These are phyloP conservation scores for Cherax destructor DNA, from an alignment of 1,140 invertebrate genomes.

Conservation along the genomic window DNA sequence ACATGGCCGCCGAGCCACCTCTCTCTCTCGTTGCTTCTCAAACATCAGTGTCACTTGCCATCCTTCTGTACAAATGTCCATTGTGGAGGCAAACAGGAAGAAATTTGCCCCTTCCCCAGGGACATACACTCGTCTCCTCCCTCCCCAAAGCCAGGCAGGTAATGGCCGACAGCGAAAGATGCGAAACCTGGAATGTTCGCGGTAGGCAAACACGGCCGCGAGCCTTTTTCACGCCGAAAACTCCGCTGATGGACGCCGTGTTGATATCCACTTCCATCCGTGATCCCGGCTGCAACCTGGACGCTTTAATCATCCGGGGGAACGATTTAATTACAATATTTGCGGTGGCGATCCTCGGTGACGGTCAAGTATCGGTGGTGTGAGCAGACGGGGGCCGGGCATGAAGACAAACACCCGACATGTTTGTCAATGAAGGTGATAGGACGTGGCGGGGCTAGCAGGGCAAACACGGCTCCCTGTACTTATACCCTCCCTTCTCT, in stretches of 20 bases:
- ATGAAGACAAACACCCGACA: conserved; percentile 11
- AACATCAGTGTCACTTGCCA: not conserved
- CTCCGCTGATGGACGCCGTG: not conserved
- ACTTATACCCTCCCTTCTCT: not conserved
- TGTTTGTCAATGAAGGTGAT: conserved; percentile 16
- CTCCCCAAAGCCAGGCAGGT: not conserved
- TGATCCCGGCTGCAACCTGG: not conserved
- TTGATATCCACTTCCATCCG: not conserved
- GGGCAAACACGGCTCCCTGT: not conserved
- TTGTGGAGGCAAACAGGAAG: not conserved
- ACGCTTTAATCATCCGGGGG: not conserved
- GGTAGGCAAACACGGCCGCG: not conserved
- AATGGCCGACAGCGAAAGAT: not conserved
- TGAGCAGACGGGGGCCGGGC: not conserved
- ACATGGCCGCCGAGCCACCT: not conserved
- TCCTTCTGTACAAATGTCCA: conserved; percentile 1
- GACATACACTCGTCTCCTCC: too few species aligned
- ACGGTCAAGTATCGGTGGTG: not conserved
- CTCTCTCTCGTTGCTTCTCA: not conserved
- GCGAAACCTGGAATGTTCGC: not conserved
- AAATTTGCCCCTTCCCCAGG: not conserved
- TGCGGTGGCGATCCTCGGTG: not conserved
- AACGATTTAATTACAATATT: conserved; percentile 10
- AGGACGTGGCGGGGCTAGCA: not conserved
- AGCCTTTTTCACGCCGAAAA: not conserved